These are phyloP conservation scores for Lepidostoma basale DNA, from an alignment of 1,140 invertebrate genomes.

Conservation along the genomic window DNA sequence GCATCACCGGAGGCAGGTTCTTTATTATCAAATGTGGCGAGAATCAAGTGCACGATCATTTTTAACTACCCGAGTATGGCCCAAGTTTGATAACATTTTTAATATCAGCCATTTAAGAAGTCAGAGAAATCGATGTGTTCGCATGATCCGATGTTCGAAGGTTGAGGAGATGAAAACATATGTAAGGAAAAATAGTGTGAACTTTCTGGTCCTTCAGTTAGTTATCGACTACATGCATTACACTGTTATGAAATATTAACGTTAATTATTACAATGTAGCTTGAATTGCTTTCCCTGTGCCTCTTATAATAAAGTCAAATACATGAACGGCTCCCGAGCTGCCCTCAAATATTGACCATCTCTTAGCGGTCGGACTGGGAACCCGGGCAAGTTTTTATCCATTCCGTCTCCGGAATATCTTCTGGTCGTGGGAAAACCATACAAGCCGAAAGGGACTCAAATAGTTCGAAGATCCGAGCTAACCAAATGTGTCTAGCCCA, in stretches of 20 bases:
- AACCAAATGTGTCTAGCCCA: too few relatives aligned
- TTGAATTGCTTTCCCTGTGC: background rate
- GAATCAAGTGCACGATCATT: too few relatives aligned
- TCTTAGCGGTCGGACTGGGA: background rate
- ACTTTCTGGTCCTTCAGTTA: background rate
- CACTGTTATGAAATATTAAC: background rate
- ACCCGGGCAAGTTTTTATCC: constrained; percentile 8
- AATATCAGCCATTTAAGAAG: too few relatives aligned
- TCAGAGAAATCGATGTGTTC: too few relatives aligned
- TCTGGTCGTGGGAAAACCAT: constrained; percentile 6
- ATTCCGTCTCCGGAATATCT: background rate
- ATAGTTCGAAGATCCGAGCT: too few relatives aligned
- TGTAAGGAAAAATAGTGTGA: background rate
- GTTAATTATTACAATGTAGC: background rate
- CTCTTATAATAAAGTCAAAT: background rate
- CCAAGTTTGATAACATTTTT: too few relatives aligned
- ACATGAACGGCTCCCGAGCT: constrained; percentile 18
- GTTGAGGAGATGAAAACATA: too few relatives aligned
- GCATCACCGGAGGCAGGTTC: too few relatives aligned
- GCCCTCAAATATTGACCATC: constrained; percentile 31
- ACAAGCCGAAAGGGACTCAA: background rate
- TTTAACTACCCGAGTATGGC: too few relatives aligned
- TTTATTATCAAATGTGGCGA: too few relatives aligned
- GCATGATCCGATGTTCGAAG: too few relatives aligned
- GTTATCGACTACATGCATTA: background rate